These are phyloP conservation scores for Alethe castanea DNA, from an alignment of 2,113 vertebrate species.

Conservation along the genomic window DNA sequence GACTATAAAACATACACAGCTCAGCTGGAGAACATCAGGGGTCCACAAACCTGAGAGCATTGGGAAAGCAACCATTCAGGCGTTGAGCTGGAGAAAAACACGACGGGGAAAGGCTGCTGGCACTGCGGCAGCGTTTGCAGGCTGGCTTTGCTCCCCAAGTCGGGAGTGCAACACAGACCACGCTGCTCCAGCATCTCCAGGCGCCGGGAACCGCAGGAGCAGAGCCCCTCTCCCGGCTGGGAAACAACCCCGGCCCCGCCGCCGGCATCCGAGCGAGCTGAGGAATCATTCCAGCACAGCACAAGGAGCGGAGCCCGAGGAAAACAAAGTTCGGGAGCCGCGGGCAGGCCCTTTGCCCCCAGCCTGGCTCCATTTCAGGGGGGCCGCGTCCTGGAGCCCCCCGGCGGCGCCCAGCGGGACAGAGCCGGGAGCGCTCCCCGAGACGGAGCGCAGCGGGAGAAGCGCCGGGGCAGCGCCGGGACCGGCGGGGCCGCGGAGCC, in stretches of 20 bases:
- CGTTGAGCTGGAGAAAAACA: background rate
- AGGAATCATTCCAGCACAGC: background rate
- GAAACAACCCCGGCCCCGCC: background rate
- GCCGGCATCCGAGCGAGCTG: background rate
- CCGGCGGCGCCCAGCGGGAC: fast-evolving
- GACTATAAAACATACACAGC: background rate
- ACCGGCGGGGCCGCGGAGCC: background rate
- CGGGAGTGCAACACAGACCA: background rate
- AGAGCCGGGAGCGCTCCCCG: background rate
- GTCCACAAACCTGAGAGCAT: background rate
- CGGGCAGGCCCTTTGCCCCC: background rate
- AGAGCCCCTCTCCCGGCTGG: background rate
- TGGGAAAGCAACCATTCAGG: background rate
- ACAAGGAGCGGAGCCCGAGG: background rate
- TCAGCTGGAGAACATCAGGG: constrained; percentile 21
- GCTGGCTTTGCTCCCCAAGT: fast-evolving
- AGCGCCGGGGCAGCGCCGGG: background rate
- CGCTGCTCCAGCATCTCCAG: background rate
- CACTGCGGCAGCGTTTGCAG: background rate
- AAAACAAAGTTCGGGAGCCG: constrained; percentile 43
- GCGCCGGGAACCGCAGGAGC: background rate
- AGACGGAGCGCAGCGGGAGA: too few relatives aligned
- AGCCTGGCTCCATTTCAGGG: background rate
- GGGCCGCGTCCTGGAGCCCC: background rate
- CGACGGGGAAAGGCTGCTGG: background rate